Base-by-base conservation (phyloP, 1,140 invertebrate species). In the Laupala kohalensis region DNA sequence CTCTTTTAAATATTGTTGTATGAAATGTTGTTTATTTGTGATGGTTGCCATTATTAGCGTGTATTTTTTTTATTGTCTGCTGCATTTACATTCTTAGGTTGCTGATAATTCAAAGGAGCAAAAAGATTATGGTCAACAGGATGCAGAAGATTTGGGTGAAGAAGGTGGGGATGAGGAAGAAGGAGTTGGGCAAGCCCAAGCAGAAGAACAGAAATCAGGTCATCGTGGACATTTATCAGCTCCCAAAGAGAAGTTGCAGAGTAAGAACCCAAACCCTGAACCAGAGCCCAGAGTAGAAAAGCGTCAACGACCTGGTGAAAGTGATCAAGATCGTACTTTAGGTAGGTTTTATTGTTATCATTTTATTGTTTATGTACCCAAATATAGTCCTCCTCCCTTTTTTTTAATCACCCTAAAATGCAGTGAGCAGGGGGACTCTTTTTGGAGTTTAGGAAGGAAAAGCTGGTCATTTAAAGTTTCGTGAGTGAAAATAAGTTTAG, bases 321-420 rank as follows among this genome's bases (percentile, higher is more conserved):
- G 84, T 24, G 86, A 90, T 73, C 81, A 85, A 67, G 84, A 90
- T 37, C 79, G 88, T 70, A 86, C 84, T 30, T 77, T 91, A 62
- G 89, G 88, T 81, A 76, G 76, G 75, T 75, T 3, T 5, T 2
- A 53, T 53, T 53, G 9, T 19, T n/a, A n/a, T n/a, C n/a, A n/a
- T n/a, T n/a, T n/a, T n/a, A n/a, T n/a, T n/a, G n/a, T n/a, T n/a
- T n/a, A n/a, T n/a, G n/a, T n/a, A n/a, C n/a, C n/a, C n/a, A n/a
- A n/a, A n/a, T n/a, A n/a, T n/a, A n/a, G n/a, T n/a, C n/a, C n/a
- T n/a, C n/a, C n/a, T n/a, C n/a, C n/a, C n/a, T n/a, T n/a, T n/a
- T n/a, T n/a, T n/a, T n/a, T n/a, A n/a, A n/a, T n/a, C n/a, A n/a
- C n/a, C n/a, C n/a, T n/a, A n/a, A n/a, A n/a, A n/a, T n/a, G n/a